Percentiles rank a stretch among this genome's conserved stretches.
Evolutionary conservation across 64 coral and sea anemone genomes (phyloP).

Genomic region (Hydrozoanthus tunicans): DNA sequence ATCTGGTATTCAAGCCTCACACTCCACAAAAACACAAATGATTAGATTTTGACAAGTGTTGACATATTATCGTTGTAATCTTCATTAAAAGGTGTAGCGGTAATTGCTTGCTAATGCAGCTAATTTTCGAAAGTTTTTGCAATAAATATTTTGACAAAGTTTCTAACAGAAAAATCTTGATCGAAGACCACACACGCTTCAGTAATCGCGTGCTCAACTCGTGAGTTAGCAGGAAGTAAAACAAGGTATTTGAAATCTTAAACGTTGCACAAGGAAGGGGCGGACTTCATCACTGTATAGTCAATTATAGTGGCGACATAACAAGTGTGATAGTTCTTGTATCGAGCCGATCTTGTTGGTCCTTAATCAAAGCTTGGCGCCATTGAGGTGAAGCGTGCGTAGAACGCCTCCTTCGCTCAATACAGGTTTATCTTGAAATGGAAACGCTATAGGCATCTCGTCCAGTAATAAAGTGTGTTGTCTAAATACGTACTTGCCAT

Average conservation of each 20-base stretch:
- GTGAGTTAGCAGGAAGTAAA: not conserved
- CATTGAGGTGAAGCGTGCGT: slow-evolving; percentile 20
- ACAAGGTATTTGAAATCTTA: not conserved
- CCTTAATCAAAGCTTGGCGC: slow-evolving; percentile 26
- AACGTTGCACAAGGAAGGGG: not conserved
- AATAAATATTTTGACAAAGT: slow-evolving; percentile 43
- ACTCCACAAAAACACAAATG: slow-evolving; percentile 41
- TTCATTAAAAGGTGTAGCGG: slow-evolving; percentile 61
- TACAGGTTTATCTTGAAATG: slow-evolving; percentile 17
- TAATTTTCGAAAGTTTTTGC: slow-evolving; percentile 59
- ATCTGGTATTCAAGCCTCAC: not conserved
- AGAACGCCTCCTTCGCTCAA: slow-evolving; percentile 14
- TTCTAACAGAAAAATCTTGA: slow-evolving; percentile 14
- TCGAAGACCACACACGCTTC: slow-evolving; percentile 42
- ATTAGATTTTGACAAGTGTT: slow-evolving; percentile 44
- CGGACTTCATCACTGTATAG: not conserved
- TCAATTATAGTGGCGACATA: slow-evolving; percentile 1
- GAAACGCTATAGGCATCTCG: slow-evolving; percentile 10
- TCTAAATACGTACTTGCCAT: slow-evolving; percentile 54
- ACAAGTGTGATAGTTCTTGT: not conserved
- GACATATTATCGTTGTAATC: slow-evolving; percentile 47
- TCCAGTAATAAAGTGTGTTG: not conserved
- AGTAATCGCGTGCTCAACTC: no score
- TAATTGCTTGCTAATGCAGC: slow-evolving; percentile 59
- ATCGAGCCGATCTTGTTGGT: not conserved